phyloP scores from a whole-genome alignment of 2,888 invertebrate species.

The Folsomia manolachei region DNA sequence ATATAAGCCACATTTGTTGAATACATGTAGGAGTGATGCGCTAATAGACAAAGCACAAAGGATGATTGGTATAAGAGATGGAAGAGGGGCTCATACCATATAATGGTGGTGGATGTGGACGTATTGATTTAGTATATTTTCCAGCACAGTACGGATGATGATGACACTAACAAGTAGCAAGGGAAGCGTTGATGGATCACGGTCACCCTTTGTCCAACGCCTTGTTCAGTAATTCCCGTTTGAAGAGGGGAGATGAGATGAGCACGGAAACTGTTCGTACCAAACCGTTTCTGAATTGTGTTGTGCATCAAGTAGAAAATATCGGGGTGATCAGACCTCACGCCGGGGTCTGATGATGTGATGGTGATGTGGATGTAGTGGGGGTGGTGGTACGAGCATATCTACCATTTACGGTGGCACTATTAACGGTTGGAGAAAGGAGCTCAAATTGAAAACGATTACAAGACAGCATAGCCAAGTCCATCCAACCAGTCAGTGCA shows the following conservation, averaged over 20 bases:
- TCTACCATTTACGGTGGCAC: too few species aligned
- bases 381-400: not conserved
- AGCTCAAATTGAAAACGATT: conserved; percentile 42
- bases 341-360: too few species aligned
- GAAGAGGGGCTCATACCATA: not conserved
- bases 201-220: not conserved
- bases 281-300: too few species aligned
- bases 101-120: not conserved
- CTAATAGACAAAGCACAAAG: not conserved
- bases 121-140: not conserved
- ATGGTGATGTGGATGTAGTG: too few species aligned
- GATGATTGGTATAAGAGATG: not conserved
- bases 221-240: conserved; percentile 1
- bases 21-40: not conserved
- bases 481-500: too few species aligned
- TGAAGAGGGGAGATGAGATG: too few species aligned
- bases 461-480: too few species aligned
- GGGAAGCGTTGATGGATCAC: conserved; percentile 5
- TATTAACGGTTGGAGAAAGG: too few species aligned
- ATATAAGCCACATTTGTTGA: too few species aligned
- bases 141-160: not conserved
- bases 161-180: conserved; percentile 6
- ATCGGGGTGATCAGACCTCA: too few species aligned
- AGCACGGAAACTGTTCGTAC: too few species aligned
- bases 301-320: too few species aligned